Conservation (phyloP, 2,113 vertebrate genomes). For the Cheilinus undulatus region DNA sequence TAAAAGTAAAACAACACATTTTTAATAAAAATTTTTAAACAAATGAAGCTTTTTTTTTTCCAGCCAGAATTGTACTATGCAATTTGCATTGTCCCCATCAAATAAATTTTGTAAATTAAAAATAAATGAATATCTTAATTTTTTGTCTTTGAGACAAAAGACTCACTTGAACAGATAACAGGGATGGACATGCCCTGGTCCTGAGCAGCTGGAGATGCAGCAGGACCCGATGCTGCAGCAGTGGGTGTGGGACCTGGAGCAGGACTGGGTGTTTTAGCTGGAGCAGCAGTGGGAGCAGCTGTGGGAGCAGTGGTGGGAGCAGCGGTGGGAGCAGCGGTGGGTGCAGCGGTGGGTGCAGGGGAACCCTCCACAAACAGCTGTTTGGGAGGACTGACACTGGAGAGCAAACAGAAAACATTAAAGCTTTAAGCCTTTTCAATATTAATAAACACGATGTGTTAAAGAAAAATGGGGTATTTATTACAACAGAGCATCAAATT, state of each 20-base stretch:
- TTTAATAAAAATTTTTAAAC: too few relatives aligned
- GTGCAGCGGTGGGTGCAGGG: constrained; percentile 50
- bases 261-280: constrained; percentile 51
- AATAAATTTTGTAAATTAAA: too few relatives aligned
- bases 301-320: constrained; percentile 48
- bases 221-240: neutral
- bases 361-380: constrained; percentile 79
- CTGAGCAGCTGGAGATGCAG: constrained; percentile 48
- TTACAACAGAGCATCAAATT: neutral
- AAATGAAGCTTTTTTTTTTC: too few relatives aligned
- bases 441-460: too few relatives aligned
- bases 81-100: too few relatives aligned
- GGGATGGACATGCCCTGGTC: constrained; percentile 85
- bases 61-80: too few relatives aligned
- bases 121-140: too few relatives aligned
- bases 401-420: neutral
- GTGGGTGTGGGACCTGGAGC: constrained; percentile 52
- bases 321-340: constrained; percentile 38
- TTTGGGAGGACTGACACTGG: constrained; percentile 76
- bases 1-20: too few relatives aligned
- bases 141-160: too few relatives aligned
- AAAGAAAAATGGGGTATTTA: neutral
- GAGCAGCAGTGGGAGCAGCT: constrained; percentile 49
- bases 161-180: constrained; percentile 87
- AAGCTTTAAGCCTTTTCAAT: neutral